Base-by-base conservation (phyloP, 1,140 invertebrate species). In the Dendroctonus valens region DNA sequence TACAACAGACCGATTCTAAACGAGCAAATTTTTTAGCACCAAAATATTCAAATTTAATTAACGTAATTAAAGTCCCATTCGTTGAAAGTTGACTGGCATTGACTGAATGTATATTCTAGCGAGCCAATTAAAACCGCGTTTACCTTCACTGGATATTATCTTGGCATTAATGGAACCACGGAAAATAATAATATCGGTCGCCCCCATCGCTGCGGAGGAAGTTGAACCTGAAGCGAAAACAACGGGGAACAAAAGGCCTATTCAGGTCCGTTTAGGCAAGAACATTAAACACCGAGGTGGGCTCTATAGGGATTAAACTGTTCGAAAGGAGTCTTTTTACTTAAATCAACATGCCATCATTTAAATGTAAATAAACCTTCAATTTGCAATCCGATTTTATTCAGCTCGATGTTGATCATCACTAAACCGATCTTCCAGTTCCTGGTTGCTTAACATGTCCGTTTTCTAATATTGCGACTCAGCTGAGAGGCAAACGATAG, bases 251-350 rank as follows among this genome's bases (percentile, higher is more conserved):
- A 65, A 65, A 65, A 65, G 62, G 38, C 42, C 54, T 57, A 63
- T 65, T 65, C 62, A 65, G 62, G 62, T 65, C 42, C 51, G 62
- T 57, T 65, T 65, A 57, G 51, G 52, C 41, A 41, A 46, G 62
- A 55, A 57, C 55, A 65, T 65, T 65, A 55, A 49, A 65, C 38
- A 49, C 12, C 14, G 50, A 44, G 41, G 50, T 26, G 52, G 53
- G 52, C 44, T 48, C 62, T 41, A 26, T 26, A 15, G 51, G 14
- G 50, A 12, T 44, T 54, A 54, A 63, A 53, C 42, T 54, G 40
- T 53, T 54, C 39, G 39, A 46, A 60, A 54, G 51, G 26, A 42
- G 41, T 63, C 50, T 63, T 63, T 63, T 11, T 26, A 26, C 41
- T 37, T 63, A 54, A 46, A 63, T 63, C 14, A 46, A 54, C 60